Evolutionary conservation across 2,888 invertebrate species (phyloP), one percentile per base, ranked within the genome.

Genomic region (Dermolepida albohirtum): DNA sequence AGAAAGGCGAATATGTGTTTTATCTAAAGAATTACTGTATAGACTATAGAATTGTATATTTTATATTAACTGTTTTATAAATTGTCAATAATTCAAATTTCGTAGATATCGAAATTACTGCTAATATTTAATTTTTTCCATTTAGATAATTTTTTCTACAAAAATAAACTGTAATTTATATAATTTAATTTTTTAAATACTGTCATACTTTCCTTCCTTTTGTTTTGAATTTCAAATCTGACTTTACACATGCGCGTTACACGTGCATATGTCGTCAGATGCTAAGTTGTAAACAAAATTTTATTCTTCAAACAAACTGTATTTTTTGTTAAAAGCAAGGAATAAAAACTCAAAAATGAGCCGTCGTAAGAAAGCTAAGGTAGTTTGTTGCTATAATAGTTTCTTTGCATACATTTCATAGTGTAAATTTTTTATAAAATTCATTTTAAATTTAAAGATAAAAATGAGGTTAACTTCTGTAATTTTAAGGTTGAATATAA

Each of bases 401-500:
- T 29, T 44, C 14, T 44, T 29, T 44, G 14, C 5, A 11, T 29
- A 10, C 29, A 44, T 7, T 41, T 44, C 6, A 29, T 12, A 1
- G 0, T 22, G 11, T 59, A 29, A 40, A 41, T 54, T 1, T 5
- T 10, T 14, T 14, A 1, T 59, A 39, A 47, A 55, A 57, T 16
- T 14, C 14, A 34, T 10, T 27, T 63, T 64, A 41, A 12, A n/a
- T 16, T 43, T 17, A 2, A 6, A n/a, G 43, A 17, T 27, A 22
- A 51, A 65, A 57, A 44, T 51, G 47, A 49, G 65, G 57, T 66
- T 69, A 66, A 14, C 10, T 49, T 47, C 27, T 39, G 39, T 64
- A 55, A 69, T 70, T 77, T 75, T 70, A 70, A 89, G 89, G 87
- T 89, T 82, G 90, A 90, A 82, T 88, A 83, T 68, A 87, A 88